Conservation (phyloP, 2,888 invertebrate species). For the Neoascia interrupta region DNA sequence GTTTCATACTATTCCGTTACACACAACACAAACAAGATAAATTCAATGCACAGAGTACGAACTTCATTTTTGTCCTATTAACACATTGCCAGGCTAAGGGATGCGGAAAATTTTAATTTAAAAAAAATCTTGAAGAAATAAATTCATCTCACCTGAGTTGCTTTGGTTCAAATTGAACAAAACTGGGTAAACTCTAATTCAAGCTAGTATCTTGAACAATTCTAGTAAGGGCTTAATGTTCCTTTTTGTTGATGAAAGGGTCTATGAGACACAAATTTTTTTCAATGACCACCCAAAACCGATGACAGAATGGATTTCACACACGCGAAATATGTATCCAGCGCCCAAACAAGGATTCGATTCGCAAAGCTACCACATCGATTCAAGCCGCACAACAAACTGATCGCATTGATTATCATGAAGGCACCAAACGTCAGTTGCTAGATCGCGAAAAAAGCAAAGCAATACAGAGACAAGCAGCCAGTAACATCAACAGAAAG, state of each 20-base stretch:
- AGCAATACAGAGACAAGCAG: conserved; percentile 15
- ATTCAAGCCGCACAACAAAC: conserved; percentile 69
- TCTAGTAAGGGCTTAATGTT: no score
- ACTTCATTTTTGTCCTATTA: conserved; percentile 39
- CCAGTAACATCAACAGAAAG: conserved; percentile 48
- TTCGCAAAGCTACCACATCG: conserved; percentile 63
- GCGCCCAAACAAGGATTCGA: conserved; percentile 43
- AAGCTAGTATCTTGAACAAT: no score
- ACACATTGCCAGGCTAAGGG: conserved; percentile 59
- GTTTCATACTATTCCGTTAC: conserved; percentile 50
- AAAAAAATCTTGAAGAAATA: no score
- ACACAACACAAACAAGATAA: conserved; percentile 5
- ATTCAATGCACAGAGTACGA: neutral
- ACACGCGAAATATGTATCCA: no score
- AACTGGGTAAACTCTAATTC: no score
- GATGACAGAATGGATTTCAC: no score
- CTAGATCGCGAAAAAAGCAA: conserved; percentile 51
- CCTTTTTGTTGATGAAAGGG: no score
- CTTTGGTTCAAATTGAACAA: no score
- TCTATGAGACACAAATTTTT: no score
- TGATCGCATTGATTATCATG: conserved; percentile 67
- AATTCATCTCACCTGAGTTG: conserved; percentile 48
- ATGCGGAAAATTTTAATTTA: conserved; percentile 44
- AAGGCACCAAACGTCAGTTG: conserved; percentile 60
- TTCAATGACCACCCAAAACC: no score